Conservation (phyloP, 2,888 invertebrate genomes). For the Drosophila emarginata region DNA sequence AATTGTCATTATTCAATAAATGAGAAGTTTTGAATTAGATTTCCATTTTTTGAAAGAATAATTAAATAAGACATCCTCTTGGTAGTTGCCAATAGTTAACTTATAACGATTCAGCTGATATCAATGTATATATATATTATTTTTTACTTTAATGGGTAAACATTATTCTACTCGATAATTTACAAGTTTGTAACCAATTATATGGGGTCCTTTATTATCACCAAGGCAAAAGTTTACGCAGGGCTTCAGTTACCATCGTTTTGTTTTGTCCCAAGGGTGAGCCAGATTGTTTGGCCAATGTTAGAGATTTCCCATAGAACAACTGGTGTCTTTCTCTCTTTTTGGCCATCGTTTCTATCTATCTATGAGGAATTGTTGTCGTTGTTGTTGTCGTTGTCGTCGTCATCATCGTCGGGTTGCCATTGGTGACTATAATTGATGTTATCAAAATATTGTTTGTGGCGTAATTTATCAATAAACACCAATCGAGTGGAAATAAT, state of each 20-base stretch:
- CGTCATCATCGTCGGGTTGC: conserved; percentile 24
- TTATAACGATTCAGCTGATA: no score
- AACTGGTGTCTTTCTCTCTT: neutral
- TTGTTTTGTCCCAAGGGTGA: no score
- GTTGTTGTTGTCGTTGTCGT: conserved; percentile 19
- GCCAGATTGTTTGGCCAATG: no score
- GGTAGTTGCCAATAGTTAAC: no score
- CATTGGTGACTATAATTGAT: conserved; percentile 79
- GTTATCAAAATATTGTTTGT: conserved; percentile 81
- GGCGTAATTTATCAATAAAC: conserved; percentile 81
- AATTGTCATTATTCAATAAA: no score
- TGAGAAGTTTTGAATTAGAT: no score
- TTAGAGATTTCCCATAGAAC: conserved; percentile 1
- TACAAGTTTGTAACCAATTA: neutral
- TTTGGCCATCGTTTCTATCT: conserved; percentile 2
- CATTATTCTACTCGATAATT: no score
- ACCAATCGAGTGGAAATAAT: conserved; percentile 80
- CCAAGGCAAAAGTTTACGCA: neutral
- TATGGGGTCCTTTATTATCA: conserved; percentile 2
- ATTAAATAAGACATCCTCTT: no score
- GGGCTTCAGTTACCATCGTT: no score
- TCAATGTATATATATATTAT: no score
- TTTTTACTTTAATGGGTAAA: no score
- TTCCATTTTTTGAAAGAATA: no score
- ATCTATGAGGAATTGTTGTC: conserved; percentile 17